Evolutionary conservation across 2,888 invertebrate genomes (phyloP).

Genomic region (Lochmaea capreae): DNA sequence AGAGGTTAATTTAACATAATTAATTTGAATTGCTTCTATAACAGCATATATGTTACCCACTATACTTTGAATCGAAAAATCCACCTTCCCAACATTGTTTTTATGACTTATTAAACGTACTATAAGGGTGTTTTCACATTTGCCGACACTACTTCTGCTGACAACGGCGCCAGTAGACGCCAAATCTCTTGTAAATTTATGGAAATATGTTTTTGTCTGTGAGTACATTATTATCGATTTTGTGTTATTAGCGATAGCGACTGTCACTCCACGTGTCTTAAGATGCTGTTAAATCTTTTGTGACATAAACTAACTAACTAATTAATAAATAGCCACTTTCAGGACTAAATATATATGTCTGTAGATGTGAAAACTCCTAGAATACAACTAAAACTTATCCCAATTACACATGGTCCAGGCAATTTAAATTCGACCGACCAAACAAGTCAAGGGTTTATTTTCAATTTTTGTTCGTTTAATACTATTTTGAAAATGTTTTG

Average conservation of each 20-base stretch:
- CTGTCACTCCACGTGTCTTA: neutral
- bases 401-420: neutral
- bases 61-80: neutral
- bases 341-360: neutral
- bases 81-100: neutral
- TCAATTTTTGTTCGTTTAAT: slow-evolving; percentile 21
- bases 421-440: neutral
- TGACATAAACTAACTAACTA: too few relatives aligned
- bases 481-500: slow-evolving; percentile 39
- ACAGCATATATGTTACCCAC: neutral
- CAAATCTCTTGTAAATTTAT: neutral
- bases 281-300: too few relatives aligned
- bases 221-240: neutral
- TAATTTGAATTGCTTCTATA: neutral
- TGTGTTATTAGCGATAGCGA: neutral
- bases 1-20: too few relatives aligned
- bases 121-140: neutral
- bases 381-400: neutral
- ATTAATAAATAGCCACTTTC: too few relatives aligned
- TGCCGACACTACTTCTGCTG: neutral
- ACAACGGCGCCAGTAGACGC: neutral
- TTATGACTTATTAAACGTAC: neutral
- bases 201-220: neutral
- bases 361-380: neutral
- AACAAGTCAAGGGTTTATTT: neutral